These are phyloP conservation scores for Ptiloglossa arizonensis DNA, from an alignment of 1,140 invertebrate genomes.

Conservation along the genomic window DNA sequence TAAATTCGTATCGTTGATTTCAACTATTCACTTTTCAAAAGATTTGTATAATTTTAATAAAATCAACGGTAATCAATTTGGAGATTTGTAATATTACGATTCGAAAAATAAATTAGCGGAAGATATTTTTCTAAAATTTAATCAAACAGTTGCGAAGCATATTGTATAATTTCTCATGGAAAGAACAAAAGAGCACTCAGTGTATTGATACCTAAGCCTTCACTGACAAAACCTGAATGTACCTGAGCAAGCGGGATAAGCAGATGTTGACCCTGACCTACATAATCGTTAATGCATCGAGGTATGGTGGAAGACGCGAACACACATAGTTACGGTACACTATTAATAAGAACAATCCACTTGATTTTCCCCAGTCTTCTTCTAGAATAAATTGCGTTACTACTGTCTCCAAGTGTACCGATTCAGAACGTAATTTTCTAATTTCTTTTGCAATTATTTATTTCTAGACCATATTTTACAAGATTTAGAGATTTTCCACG, in stretches of 20 bases:
- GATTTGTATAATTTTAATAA: too few species aligned
- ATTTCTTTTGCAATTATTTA: too few species aligned
- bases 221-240: conserved; percentile 46
- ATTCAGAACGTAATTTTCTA: background rate
- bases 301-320: conserved; percentile 38
- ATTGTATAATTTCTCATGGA: background rate
- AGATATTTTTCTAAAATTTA: too few species aligned
- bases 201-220: conserved; percentile 25
- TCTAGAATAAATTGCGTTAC: background rate
- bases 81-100: too few species aligned
- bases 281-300: conserved; percentile 75
- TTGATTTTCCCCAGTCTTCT: conserved; percentile 33
- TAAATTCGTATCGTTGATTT: too few species aligned
- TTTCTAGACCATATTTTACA: too few species aligned
- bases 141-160: background rate
- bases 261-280: conserved; percentile 79
- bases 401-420: background rate
- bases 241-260: conserved; percentile 65
- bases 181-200: background rate
- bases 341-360: conserved; percentile 44
- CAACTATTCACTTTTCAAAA: too few species aligned
- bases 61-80: too few species aligned
- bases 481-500: too few species aligned
- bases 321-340: conserved; percentile 24
- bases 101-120: too few species aligned